Evolutionary conservation across 2,888 invertebrate genomes (phyloP).

Genomic region (Caprella mutica): DNA sequence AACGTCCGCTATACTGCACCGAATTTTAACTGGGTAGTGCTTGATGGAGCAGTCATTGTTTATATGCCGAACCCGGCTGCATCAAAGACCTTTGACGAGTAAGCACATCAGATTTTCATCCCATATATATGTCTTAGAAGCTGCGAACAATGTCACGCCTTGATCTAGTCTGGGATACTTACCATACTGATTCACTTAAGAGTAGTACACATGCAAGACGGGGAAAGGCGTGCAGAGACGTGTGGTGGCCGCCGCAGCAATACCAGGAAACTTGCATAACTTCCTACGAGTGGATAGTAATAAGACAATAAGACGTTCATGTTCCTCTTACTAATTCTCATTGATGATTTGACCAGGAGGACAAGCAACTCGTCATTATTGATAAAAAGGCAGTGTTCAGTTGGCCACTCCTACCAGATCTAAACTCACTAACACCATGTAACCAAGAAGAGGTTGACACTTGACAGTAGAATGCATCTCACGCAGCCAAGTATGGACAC

Average conservation of each 20-base stretch:
- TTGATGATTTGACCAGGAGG: slow-evolving; percentile 3
- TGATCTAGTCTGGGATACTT: slow-evolving; percentile 6
- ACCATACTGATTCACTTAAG: neutral
- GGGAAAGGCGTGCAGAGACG: slow-evolving; percentile 1
- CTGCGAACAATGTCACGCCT: neutral
- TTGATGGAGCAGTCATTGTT: slow-evolving; percentile 14
- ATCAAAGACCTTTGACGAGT: slow-evolving; percentile 3
- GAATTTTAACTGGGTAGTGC: neutral
- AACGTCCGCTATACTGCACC: too few relatives aligned
- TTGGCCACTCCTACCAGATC: neutral
- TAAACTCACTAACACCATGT: neutral
- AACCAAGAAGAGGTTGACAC: slow-evolving; percentile 1
- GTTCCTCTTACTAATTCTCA: neutral
- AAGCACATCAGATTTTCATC: neutral
- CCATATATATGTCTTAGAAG: neutral
- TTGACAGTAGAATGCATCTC: neutral
- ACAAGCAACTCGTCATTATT: slow-evolving; percentile 5
- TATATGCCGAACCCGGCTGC: slow-evolving; percentile 1
- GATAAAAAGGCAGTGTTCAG: slow-evolving; percentile 1
- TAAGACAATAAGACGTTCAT: neutral
- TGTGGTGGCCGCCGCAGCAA: neutral
- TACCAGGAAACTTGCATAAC: slow-evolving; percentile 10
- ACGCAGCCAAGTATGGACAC: neutral
- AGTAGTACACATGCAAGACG: neutral
- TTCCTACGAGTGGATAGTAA: slow-evolving; percentile 5